Evolutionary conservation across 2,113 vertebrate genomes (phyloP).

Genomic region (Tapirus terrestris): DNA sequence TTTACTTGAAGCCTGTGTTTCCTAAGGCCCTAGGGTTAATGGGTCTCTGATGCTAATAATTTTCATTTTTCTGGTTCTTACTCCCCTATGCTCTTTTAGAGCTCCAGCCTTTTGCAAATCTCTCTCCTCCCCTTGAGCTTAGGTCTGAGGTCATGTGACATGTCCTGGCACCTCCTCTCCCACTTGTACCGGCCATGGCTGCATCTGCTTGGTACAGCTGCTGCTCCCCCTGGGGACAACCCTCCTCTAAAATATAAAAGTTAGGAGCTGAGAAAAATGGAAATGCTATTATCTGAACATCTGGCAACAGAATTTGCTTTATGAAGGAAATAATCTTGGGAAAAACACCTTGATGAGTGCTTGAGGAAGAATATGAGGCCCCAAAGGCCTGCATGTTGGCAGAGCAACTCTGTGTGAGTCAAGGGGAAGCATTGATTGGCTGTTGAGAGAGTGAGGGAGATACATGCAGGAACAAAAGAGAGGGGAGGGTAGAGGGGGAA

Average conservation of each 20-base stretch:
- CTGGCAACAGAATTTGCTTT: not conserved
- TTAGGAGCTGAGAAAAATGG: not conserved
- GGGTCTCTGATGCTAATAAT: not conserved
- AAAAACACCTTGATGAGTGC: slow-evolving; percentile 29
- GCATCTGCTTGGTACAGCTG: not conserved
- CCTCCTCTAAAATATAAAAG: not conserved
- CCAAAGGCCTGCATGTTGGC: not conserved
- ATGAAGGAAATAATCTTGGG: slow-evolving; percentile 17
- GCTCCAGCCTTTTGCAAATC: not conserved
- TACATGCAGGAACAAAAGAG: not conserved
- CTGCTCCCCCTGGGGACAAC: not conserved
- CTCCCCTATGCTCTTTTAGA: not conserved
- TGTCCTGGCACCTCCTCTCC: not conserved
- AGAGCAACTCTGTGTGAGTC: not conserved
- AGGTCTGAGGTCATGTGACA: not conserved
- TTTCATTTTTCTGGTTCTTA: not conserved
- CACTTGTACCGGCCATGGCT: not conserved
- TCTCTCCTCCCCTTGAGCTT: not conserved
- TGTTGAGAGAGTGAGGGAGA: not conserved
- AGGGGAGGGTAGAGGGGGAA: too few relatives aligned
- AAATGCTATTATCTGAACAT: not conserved
- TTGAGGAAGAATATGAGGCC: slow-evolving; percentile 3
- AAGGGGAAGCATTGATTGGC: not conserved
- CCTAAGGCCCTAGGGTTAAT: not conserved
- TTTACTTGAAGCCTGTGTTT: slow-evolving; percentile 14